Conservation (phyloP, 2,113 vertebrate genomes). For the Rhinoderma darwinii region DNA sequence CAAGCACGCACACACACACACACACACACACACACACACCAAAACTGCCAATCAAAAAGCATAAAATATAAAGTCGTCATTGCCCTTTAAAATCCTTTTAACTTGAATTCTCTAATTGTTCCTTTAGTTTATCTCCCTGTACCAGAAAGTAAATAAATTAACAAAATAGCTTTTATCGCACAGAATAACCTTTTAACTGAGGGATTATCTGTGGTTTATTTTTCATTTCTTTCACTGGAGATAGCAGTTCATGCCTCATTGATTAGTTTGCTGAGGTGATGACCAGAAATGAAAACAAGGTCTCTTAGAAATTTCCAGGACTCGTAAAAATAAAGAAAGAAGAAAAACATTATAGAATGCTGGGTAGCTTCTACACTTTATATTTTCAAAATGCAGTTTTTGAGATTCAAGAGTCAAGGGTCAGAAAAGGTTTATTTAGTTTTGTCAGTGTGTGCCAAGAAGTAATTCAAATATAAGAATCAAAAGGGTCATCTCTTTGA, state of each 20-base stretch:
- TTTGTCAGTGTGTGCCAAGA: slow-evolving; percentile 61
- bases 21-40: slow-evolving; percentile 73
- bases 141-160: slow-evolving; percentile 99
- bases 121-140: slow-evolving; percentile 96
- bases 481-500: slow-evolving; percentile 69
- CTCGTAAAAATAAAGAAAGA: slow-evolving; percentile 63
- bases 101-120: slow-evolving; percentile 99
- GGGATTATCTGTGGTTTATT: slow-evolving; percentile 99
- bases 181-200: slow-evolving; percentile 99
- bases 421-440: slow-evolving; percentile 72
- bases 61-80: slow-evolving; percentile 98
- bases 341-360: slow-evolving; percentile 48
- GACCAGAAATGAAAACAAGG: slow-evolving; percentile 97
- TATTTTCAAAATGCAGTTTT: slow-evolving; percentile 65
- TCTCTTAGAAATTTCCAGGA: slow-evolving; percentile 87
- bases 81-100: slow-evolving; percentile 99
- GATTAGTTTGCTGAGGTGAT: slow-evolving; percentile 97
- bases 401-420: slow-evolving; percentile 66
- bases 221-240: slow-evolving; percentile 97
- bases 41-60: slow-evolving; percentile 87
- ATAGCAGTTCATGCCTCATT: slow-evolving; percentile 98
- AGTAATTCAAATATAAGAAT: slow-evolving; percentile 65
- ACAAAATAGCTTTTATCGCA: slow-evolving; percentile 99
- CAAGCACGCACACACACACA: slow-evolving; percentile 74
- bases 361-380: slow-evolving; percentile 62